phyloP scores from a whole-genome alignment of 2,797 vertebrate genomes.

The Scomberomorus guttatus region DNA sequence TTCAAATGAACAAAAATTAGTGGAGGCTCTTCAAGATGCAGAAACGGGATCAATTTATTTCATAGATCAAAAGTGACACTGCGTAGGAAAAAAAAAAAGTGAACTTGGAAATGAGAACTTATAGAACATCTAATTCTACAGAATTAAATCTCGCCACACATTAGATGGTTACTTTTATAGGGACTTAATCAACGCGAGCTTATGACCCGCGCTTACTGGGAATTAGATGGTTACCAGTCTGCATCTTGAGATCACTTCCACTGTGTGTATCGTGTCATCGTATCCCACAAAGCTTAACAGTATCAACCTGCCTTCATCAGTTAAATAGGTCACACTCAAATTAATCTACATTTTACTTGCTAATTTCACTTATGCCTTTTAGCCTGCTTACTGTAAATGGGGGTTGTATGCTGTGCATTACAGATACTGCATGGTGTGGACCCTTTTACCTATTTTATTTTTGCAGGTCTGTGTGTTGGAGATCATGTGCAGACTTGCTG shows the following conservation, averaged over 20 bases:
- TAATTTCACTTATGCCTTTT: conserved; percentile 3
- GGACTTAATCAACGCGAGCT: too few relatives aligned
- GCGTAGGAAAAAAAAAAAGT: neutral
- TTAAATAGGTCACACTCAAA: conserved; percentile 8
- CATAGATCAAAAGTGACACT: neutral
- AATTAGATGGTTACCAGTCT: neutral
- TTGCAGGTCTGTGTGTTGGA: conserved; percentile 2
- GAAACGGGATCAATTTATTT: neutral
- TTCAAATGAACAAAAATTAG: neutral
- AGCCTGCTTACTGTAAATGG: too few relatives aligned
- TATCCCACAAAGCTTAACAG: conserved; percentile 5
- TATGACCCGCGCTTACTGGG: too few relatives aligned
- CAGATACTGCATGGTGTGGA: neutral
- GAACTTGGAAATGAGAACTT: conserved; percentile 2
- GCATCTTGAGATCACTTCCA: neutral
- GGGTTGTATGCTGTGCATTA: neutral
- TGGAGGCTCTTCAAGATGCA: neutral
- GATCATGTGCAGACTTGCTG: conserved; percentile 32
- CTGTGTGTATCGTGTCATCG: neutral
- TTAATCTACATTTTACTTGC: neutral
- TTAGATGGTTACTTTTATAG: too few relatives aligned
- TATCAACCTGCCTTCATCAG: neutral
- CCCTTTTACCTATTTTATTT: neutral
- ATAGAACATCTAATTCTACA: neutral
- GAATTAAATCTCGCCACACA: neutral